Evolutionary conservation across 2,113 vertebrate species (phyloP).

Genomic region (Ameiurus melas): DNA sequence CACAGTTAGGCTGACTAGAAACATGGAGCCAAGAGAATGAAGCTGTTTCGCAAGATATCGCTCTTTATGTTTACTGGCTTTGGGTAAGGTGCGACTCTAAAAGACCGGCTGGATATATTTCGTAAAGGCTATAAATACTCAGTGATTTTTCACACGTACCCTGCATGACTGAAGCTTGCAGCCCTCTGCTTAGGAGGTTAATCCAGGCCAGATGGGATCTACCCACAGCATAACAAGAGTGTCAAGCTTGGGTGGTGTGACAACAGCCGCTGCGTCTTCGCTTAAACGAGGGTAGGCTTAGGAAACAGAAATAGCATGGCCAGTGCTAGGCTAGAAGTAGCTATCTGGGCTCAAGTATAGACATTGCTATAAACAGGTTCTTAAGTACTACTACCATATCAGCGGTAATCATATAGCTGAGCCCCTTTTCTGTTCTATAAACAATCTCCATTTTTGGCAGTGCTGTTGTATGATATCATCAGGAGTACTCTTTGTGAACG

Average conservation of each 20-base stretch:
- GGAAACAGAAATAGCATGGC: constrained; percentile 25
- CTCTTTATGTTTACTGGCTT: neutral
- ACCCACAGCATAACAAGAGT: neutral
- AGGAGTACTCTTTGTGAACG: neutral
- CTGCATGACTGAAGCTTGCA: neutral
- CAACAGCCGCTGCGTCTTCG: constrained; percentile 3
- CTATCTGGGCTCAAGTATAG: neutral
- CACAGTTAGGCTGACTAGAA: neutral
- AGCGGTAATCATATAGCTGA: neutral
- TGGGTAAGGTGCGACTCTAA: neutral
- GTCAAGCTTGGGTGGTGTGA: constrained; percentile 13
- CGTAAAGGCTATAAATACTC: constrained; percentile 5
- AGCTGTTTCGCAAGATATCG: neutral
- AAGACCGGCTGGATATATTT: neutral
- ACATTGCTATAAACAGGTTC: neutral
- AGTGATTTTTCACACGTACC: constrained; percentile 17
- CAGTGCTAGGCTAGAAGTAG: neutral
- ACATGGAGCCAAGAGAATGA: neutral
- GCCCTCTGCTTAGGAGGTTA: constrained; percentile 30
- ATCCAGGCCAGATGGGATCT: constrained; percentile 35
- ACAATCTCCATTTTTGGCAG: neutral
- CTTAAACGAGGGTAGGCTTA: neutral
- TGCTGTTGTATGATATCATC: neutral
- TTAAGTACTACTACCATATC: neutral
- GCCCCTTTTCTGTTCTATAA: neutral